Percentiles rank a stretch among this genome's conserved stretches.
Evolutionary conservation across 2,113 vertebrate species (phyloP).

Genomic region (Gallinago undulata): DNA sequence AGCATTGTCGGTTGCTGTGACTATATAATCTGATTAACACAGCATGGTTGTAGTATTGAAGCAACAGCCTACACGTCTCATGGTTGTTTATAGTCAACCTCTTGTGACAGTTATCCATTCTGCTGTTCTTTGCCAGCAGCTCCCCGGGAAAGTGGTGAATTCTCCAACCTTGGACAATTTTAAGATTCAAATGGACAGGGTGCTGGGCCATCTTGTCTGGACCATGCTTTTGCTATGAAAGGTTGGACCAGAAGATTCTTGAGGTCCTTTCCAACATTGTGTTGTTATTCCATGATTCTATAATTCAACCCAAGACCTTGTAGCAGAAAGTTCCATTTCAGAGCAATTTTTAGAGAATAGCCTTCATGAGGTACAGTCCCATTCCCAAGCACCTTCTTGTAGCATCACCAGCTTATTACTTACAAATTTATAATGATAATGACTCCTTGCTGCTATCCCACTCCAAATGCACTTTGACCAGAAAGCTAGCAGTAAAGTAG

Average conservation of each 20-base stretch:
- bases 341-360: not conserved
- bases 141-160: not conserved
- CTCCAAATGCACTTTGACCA: not conserved
- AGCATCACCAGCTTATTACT: not conserved
- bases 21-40: not conserved
- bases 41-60: not conserved
- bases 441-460: not conserved
- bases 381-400: not conserved
- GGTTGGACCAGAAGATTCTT: not conserved
- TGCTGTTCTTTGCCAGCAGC: not conserved
- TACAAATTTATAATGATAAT: fast-evolving
- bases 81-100: not conserved
- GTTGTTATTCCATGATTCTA: not conserved
- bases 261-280: not conserved
- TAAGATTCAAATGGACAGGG: not conserved
- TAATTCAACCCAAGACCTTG: not conserved
- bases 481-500: not conserved
- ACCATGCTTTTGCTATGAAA: not conserved
- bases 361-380: not conserved
- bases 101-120: not conserved
- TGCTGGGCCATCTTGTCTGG: not conserved
- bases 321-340: not conserved
- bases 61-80: not conserved
- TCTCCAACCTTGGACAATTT: not conserved
- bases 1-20: not conserved